Percentiles rank a stretch among this genome's conserved stretches.
phyloP scores from a whole-genome alignment of 2,797 vertebrate genomes.

The Galaxias olidus region DNA sequence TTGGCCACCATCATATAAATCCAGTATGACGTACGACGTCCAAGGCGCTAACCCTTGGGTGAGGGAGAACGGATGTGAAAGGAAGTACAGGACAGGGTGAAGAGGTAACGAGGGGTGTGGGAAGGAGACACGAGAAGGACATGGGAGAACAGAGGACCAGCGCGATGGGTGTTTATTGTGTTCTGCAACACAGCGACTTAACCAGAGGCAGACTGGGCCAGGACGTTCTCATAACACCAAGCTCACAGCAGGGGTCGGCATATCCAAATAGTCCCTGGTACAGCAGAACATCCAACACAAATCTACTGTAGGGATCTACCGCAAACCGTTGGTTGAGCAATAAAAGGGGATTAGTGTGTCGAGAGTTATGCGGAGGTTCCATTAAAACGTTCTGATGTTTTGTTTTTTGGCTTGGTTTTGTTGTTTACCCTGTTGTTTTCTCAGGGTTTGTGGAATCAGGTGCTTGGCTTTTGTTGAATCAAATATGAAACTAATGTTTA shows the following conservation, averaged over 20 bases:
- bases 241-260: conserved; percentile 53
- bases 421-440: conserved; percentile 43
- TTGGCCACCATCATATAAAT: background rate
- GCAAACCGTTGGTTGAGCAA: conserved; percentile 15
- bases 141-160: background rate
- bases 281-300: conserved; percentile 62
- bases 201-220: too few species aligned
- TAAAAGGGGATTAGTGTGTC: too few species aligned
- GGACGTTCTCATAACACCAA: too few species aligned
- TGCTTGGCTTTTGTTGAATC: conserved; percentile 40
- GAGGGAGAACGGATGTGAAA: background rate
- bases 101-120: background rate
- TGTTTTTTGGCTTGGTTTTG: conserved; percentile 31
- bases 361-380: too few species aligned
- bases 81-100: background rate
- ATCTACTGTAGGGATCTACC: conserved; percentile 39
- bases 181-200: too few species aligned
- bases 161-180: background rate
- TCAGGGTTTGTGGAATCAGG: conserved; percentile 49
- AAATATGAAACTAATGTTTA: conserved; percentile 57
- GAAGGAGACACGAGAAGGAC: background rate
- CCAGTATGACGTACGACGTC: too few species aligned
- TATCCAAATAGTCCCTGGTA: conserved; percentile 61
- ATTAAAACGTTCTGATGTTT: too few species aligned
- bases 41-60: background rate